Evolutionary conservation across 2,113 vertebrate genomes (phyloP), one percentile per base, ranked within the genome.

Genomic region (Hemiprocne comata): DNA sequence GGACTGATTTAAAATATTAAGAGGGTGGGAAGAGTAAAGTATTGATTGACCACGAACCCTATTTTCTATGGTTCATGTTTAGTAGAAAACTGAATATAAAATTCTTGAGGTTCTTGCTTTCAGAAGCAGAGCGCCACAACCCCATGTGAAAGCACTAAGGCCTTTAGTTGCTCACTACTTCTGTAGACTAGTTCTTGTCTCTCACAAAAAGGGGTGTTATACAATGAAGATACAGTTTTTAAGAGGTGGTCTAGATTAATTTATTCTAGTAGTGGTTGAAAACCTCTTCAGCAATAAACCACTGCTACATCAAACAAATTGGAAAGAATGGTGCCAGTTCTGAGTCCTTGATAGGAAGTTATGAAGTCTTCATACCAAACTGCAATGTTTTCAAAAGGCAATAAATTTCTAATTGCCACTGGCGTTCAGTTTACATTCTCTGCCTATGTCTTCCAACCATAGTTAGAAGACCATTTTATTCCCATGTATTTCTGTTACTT

Each of bases 111-210:
- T 2, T 34, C 48, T 84, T 62, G 3, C 28, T 84, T 5, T 70
- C 18, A 67, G 71, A 38, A 51, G 13, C 8, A 65, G 62, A 84
- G 48, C 29, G 5, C 17, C 24, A 48, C 51, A 61, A 77, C 8
- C 31, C 25, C 19, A 6, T 2, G 8, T 61, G 36, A 54, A 72
- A 36, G 28, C 16, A 25, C 5, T 54, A 55, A 67, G 28, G 50
- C 24, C n/a, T 76, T 12, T 34, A 64, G n/a, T 16, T 65, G 13
- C 34, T 61, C 0, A 0, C 7, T 17, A 33, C 24, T 77, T 79
- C 58, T 83, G 46, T 51, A 66, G 46, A 34, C 25, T 29, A 28
- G 23, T 60, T 72, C 73, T 72, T 74, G 17, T 55, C 6, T 34
- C n/a, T 84, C 17, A 54, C 25, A 64, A 51, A 82, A 76, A 67